Base-by-base conservation (phyloP, 1,140 invertebrate species). In the Scylla paramamosain region DNA sequence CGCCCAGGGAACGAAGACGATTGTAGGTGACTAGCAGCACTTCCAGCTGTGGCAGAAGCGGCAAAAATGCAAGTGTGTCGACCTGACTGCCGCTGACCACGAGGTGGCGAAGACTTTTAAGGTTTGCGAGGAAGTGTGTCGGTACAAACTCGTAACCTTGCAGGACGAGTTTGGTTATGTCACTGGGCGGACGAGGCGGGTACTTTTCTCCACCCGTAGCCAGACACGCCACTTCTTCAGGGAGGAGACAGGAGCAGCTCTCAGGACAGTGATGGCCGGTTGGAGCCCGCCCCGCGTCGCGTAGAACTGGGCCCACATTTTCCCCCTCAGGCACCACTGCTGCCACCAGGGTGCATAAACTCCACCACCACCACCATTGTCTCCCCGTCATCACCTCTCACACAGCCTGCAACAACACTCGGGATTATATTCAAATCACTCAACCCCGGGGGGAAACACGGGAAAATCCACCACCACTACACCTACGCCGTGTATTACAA, bases 11-110 rank as follows among this genome's bases (percentile, higher is more conserved):
- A 14, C 32, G 67, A 45, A 96, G n/a, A 48, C n/a, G 32, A 88
- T 95, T 95, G 39, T 88, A 94, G 32, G 96, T 88, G 59, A 96
- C 93, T 45, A 96, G 96, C 91, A 96, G 91, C 48, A 48, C n/a
- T 29, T 96, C 45, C 52, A 96, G 94, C 20, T 93, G 20, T 31
- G 59, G 92, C 67, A 95, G 84, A 4, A 52, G 45, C 25, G 86
- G 93, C 45, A 96, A 46, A 29, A n/a, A 7, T 6, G 88, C 86
- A 7, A 95, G 48, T 7, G 31, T 94, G 32, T 77, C 28, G 83
- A 82, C 86, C 59, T 59, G 93, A 52, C 95, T 91, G 52, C 86
- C 39, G 45, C 39, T 95, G 32, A 95, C 82, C 20, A 31, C 67
- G 0, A 95, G 95, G 83, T 92, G 84, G 25, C 91, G 94, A 14